These are phyloP conservation scores for Neogale vison DNA, from an alignment of 2,113 vertebrate species.

Conservation along the genomic window DNA sequence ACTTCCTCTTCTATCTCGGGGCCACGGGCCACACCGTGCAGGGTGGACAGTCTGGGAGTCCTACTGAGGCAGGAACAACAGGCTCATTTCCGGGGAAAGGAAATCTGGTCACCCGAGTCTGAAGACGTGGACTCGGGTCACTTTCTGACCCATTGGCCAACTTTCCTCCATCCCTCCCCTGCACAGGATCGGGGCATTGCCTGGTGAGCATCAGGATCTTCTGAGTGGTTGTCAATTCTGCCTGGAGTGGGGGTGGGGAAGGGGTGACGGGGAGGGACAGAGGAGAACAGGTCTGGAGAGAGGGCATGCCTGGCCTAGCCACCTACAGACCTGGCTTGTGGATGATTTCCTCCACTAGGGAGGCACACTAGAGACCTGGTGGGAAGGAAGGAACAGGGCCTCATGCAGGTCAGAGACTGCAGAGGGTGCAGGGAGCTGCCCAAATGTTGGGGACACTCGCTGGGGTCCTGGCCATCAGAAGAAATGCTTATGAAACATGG, in stretches of 20 bases:
- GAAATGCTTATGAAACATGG: accelerated
- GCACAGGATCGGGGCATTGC: no score
- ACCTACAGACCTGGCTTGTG: not conserved
- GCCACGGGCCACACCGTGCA: not conserved
- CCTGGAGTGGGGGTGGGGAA: not conserved
- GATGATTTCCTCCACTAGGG: not conserved
- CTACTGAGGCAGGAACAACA: not conserved
- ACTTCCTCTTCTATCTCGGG: not conserved
- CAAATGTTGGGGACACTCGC: not conserved
- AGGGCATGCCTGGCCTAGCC: not conserved
- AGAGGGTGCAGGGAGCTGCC: not conserved
- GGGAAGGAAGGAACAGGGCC: not conserved
- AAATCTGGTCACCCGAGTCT: no score
- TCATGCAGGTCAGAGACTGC: not conserved
- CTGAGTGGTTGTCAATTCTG: no score
- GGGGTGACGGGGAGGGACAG: accelerated
- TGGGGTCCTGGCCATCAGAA: not conserved
- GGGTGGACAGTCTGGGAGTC: not conserved
- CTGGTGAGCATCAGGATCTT: not conserved
- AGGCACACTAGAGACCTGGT: not conserved
- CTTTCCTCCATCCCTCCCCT: not conserved
- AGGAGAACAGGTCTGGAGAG: not conserved
- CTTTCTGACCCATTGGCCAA: not conserved
- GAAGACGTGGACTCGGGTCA: no score
- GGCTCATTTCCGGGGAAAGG: not conserved